Percentiles rank a stretch among this genome's conserved stretches.
Conservation (phyloP, 2,113 vertebrate genomes). For the Xenopus laevis region DNA sequence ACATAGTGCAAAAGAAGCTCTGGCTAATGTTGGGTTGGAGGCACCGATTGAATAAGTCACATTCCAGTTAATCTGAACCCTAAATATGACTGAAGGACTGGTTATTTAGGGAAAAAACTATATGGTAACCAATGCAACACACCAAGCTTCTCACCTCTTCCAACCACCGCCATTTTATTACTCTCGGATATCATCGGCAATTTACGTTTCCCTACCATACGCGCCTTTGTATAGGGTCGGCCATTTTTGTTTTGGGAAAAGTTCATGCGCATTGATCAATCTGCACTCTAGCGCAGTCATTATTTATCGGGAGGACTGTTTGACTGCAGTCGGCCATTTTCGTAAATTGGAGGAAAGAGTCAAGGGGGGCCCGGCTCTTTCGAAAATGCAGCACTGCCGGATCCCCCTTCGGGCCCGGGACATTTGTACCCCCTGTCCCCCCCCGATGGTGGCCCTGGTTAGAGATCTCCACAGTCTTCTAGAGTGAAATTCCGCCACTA, state of each 20-base stretch:
- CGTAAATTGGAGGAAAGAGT: constrained; percentile 3
- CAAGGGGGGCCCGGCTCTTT: no score
- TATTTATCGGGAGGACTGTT: background rate
- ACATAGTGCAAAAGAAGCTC: no score
- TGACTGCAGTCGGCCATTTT: constrained; percentile 29
- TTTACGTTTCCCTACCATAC: constrained; percentile 34
- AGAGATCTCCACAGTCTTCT: no score
- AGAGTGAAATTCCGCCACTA: no score
- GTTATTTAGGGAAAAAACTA: background rate
- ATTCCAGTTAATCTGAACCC: no score
- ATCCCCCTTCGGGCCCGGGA: no score
- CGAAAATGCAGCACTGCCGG: no score
- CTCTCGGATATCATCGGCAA: constrained; percentile 43
- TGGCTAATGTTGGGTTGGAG: no score
- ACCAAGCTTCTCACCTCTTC: constrained; percentile 36
- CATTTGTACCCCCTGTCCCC: no score
- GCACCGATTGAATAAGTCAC: no score
- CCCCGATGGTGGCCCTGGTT: no score
- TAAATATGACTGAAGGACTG: background rate
- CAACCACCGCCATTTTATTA: constrained; percentile 44
- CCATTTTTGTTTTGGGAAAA: constrained; percentile 18
- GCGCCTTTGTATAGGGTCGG: background rate
- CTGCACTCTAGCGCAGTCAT: background rate
- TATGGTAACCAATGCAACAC: background rate
- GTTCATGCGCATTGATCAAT: background rate